Evolutionary conservation across 2,113 vertebrate species (phyloP), one percentile per base, ranked within the genome.

Genomic region (Tringa solitaria): DNA sequence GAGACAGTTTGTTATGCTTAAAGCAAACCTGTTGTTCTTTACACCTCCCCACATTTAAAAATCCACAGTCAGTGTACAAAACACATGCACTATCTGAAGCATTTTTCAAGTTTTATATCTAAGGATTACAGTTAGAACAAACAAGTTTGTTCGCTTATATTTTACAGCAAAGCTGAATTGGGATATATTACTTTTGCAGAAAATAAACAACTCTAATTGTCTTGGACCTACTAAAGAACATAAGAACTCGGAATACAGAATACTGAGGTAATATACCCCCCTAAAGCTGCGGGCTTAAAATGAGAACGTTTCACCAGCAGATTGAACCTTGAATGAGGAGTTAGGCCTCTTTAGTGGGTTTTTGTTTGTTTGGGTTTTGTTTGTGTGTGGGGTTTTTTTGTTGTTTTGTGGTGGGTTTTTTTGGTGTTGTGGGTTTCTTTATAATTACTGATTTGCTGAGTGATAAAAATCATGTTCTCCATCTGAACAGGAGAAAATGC

Each of bases 341-440:
- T 64, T 54, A 7, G 5, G 10, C 63, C 12, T 24, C 7, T 8
- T 10, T 3, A 43, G 7, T 10, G 8, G 10, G 16, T 53, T 75
- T 41, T 13, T 18, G 8, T 0, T 16, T 61, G 5, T 6, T 12
- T 74, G n/a, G 5, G 14, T 21, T 63, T 27, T 50, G 6, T 15
- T 51, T 37, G 12, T 28, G 12, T 48, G 33, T 13, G 20, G 32
- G 17, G 2, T 2, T 8, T 51, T 30, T 63, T 35, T 12, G 23
- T 73, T n/a, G 3, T 11, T 54, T 19, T 30, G 53, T 30, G 28
- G 53, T 54, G 28, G 15, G 10, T 12, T 63, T 28, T 41, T 28
- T 63, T 61, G 26, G 60, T 39, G 17, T 37, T 35, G 53, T 35
- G 59, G 48, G 2, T 8, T 23, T 20, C 16, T 15, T 54, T 79